Evolutionary conservation across 2,113 vertebrate species (phyloP).

Genomic region (Neolamprologus sp.): DNA sequence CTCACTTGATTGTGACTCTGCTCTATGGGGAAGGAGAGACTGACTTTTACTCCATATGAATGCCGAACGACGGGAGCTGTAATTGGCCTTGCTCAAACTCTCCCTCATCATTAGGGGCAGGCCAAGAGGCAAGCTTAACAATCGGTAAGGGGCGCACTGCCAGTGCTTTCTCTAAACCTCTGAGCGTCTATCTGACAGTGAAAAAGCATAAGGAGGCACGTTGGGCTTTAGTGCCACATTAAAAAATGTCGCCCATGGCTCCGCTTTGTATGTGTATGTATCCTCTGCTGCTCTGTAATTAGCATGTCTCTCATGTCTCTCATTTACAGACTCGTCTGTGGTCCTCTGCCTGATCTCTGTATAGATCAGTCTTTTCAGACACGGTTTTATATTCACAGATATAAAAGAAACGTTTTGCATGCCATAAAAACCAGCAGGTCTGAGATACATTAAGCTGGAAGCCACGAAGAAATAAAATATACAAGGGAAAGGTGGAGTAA

Average conservation of each 20-base stretch:
- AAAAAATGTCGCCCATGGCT: constrained; percentile 43
- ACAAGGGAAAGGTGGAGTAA: constrained; percentile 20
- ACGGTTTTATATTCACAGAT: background rate
- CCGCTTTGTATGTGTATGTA: background rate
- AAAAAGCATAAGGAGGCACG: constrained; percentile 39
- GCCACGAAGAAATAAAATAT: constrained; percentile 13
- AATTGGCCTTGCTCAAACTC: constrained; percentile 54
- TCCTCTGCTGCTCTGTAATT: constrained; percentile 12
- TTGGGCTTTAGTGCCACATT: constrained; percentile 32
- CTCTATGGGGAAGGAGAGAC: constrained; percentile 28
- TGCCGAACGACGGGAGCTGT: constrained; percentile 42
- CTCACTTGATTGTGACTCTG: constrained; percentile 42
- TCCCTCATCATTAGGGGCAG: constrained; percentile 58
- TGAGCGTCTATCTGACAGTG: constrained; percentile 20
- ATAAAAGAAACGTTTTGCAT: constrained; percentile 11
- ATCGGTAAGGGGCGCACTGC: constrained; percentile 27
- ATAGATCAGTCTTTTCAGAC: constrained; percentile 50
- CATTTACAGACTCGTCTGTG: constrained; percentile 68
- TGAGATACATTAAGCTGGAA: constrained; percentile 1
- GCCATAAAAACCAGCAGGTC: background rate
- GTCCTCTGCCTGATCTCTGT: constrained; percentile 71
- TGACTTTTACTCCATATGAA: constrained; percentile 57
- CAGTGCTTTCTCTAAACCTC: constrained; percentile 20
- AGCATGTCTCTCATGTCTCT: constrained; percentile 52
- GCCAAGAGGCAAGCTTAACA: constrained; percentile 56